Base-by-base conservation (phyloP, 2,888 invertebrate genomes). In the Lasioglossum marginatum region DNA sequence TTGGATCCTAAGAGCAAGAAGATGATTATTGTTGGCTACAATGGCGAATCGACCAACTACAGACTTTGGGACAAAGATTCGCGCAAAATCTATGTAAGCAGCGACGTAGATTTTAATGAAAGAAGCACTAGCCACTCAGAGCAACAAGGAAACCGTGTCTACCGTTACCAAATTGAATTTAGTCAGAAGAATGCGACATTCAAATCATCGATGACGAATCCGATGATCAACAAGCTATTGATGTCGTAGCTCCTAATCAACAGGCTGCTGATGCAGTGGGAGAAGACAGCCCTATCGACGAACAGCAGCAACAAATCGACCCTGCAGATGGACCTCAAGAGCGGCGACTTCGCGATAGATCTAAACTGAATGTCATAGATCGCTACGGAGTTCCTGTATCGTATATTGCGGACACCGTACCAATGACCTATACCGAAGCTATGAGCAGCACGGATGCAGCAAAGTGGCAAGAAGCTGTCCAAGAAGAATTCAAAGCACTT, bases 71-170 rank as follows among this genome's bases (percentile, higher is more conserved):
- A 90, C 71, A 88, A 87, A 14, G 78, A 70, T 43, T 81, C 86
- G 8, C 66, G 81, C 10, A 88, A 89, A 77, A 77, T 91, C 5
- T 60, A 82, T 34, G 83, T 86, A 12, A 88, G 88, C 10, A 82
- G 92, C 45, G 86, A 93, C 83, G 92, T 92, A 23, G 82, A 87
- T 16, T 92, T 93, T 77, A 87, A 93, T 74, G 91, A 93, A 71
- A 82, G 72, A 43, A 43, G 0, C 3, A 23, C 23, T 6, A 14
- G 43, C 5, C n/a, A 8, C 45, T 8, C n/a, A n/a, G 2, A 31
- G 23, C 27, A 45, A 52, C n/a, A 23, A 27, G 23, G 4, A 34
- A 16, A 45, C 34, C 8, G n/a, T 6, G 14, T 45, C 40, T 63
- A 43, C n/a, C 57, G 1, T n/a, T 2, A n/a, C n/a, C 23, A 16